These are phyloP conservation scores for Machimus rusticus DNA, from an alignment of 2,888 invertebrate species.

Conservation along the genomic window DNA sequence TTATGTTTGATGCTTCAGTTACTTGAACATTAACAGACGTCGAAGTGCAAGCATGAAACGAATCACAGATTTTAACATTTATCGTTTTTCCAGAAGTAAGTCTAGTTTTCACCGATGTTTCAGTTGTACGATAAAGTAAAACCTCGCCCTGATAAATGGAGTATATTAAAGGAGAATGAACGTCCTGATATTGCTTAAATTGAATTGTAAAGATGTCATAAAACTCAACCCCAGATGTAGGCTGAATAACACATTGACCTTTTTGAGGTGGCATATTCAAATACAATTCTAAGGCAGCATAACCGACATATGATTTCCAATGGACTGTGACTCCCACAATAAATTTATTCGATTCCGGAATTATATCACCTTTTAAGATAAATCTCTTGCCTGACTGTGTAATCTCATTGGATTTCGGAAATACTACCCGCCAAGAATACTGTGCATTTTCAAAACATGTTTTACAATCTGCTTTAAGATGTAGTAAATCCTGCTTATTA, in stretches of 20 bases:
- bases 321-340: neutral
- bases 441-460: neutral
- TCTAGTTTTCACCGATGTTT: neutral
- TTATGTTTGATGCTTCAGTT: neutral
- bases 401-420: neutral
- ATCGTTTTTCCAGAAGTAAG: neutral
- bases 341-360: neutral
- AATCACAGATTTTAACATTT: constrained; percentile 6
- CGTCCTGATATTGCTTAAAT: constrained; percentile 19
- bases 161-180: constrained; percentile 24
- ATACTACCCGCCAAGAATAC: neutral
- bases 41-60: neutral
- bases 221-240: constrained; percentile 34
- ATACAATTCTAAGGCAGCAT: neutral
- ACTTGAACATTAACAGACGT: neutral
- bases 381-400: neutral
- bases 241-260: constrained; percentile 36
- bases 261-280: neutral
- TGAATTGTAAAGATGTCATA: constrained; percentile 32
- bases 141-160: neutral
- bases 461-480: constrained; percentile 31
- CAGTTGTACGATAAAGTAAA: constrained; percentile 2
- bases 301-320: neutral
- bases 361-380: neutral
- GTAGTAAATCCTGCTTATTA: constrained; percentile 14